Evolutionary conservation across 2,888 invertebrate species (phyloP).

Genomic region (Apamea anceps): DNA sequence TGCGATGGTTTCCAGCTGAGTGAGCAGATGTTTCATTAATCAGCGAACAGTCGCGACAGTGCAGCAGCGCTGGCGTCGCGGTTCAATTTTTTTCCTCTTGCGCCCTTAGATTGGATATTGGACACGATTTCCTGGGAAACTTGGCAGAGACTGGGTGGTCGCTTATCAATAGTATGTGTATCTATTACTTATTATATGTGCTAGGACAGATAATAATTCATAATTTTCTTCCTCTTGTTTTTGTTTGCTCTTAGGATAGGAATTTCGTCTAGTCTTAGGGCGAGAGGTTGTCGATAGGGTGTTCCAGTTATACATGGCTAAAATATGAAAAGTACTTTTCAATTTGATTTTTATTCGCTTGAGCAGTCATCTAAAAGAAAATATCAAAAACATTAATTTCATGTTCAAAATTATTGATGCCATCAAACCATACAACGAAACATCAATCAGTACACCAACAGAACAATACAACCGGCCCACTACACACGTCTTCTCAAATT

Average conservation of each 20-base stretch:
- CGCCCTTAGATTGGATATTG: slow-evolving; percentile 89
- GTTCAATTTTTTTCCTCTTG: slow-evolving; percentile 88
- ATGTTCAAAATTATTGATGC: neutral
- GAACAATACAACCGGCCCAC: slow-evolving; percentile 36
- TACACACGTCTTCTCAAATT: slow-evolving; percentile 50
- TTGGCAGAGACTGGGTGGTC: slow-evolving; percentile 86
- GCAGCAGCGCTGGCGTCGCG: slow-evolving; percentile 87
- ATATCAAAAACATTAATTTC: neutral
- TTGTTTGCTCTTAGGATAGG: neutral
- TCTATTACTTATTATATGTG: slow-evolving; percentile 46
- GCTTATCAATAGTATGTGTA: slow-evolving; percentile 69
- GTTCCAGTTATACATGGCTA: neutral
- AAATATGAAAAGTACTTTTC: neutral
- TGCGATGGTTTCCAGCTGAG: slow-evolving; percentile 82
- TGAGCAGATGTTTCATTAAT: slow-evolving; percentile 88
- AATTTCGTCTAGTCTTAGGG: slow-evolving; percentile 7
- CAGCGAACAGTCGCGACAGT: slow-evolving; percentile 89
- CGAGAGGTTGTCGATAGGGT: neutral
- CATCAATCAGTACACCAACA: slow-evolving; percentile 26
- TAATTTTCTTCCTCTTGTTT: slow-evolving; percentile 32
- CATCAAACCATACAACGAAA: neutral
- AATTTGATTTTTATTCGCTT: neutral
- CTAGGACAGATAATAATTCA: slow-evolving; percentile 45
- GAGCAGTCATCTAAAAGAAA: neutral
- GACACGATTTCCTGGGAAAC: slow-evolving; percentile 89